phyloP scores from a whole-genome alignment of 2,113 vertebrate genomes.

The Todiramphus chloris region DNA sequence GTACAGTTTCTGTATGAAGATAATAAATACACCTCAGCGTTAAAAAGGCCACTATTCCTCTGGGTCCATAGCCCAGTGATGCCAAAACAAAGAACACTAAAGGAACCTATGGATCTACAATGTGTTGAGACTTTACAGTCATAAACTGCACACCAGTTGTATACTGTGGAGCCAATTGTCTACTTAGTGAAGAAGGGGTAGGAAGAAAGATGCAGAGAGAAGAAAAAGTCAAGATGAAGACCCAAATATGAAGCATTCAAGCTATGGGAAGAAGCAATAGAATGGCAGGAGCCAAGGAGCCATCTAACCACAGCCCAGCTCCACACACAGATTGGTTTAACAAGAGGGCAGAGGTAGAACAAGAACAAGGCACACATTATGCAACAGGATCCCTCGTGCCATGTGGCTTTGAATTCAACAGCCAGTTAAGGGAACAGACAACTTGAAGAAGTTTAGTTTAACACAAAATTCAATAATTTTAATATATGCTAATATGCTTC shows the following conservation, averaged over 20 bases:
- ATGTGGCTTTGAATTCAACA: conserved; percentile 7
- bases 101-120: background rate
- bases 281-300: background rate
- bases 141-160: background rate
- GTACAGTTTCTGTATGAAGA: background rate
- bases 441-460: background rate
- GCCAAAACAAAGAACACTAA: background rate
- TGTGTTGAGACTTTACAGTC: background rate
- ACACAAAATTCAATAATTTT: background rate
- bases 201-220: background rate
- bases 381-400: background rate
- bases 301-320: background rate
- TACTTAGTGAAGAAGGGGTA: background rate
- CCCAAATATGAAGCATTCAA: background rate
- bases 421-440: background rate
- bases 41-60: background rate
- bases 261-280: background rate
- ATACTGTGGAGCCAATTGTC: background rate
- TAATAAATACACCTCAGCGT: background rate
- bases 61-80: background rate
- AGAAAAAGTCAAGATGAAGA: background rate
- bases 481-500: background rate
- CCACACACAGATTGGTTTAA: background rate
- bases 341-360: background rate
- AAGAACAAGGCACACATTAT: background rate